Conservation (phyloP, 2,113 vertebrate species). For the Tichodroma muraria region DNA sequence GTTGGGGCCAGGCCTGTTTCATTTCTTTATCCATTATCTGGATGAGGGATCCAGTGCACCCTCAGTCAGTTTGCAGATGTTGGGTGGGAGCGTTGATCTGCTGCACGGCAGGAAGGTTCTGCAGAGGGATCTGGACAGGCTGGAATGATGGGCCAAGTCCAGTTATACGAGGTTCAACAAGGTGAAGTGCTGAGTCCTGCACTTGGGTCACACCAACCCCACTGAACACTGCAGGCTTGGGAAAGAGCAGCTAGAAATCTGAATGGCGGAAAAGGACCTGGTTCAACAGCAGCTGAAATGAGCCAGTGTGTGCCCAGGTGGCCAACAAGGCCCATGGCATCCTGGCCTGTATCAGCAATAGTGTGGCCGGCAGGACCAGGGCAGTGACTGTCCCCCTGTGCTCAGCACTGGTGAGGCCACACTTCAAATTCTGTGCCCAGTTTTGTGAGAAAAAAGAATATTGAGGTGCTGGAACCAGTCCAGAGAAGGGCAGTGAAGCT, state of each 20-base stretch:
- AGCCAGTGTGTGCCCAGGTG: background rate
- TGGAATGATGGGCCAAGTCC: background rate
- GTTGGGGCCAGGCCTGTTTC: background rate
- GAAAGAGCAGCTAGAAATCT: background rate
- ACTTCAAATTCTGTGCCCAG: background rate
- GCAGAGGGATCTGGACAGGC: background rate
- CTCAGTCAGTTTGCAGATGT: background rate
- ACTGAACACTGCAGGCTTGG: background rate
- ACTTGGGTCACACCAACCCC: background rate
- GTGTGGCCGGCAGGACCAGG: background rate
- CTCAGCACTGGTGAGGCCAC: background rate
- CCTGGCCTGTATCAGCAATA: background rate
- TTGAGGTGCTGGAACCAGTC: fast-evolving
- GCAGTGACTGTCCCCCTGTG: fast-evolving
- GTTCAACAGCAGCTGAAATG: background rate
- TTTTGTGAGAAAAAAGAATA: background rate
- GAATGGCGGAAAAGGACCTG: background rate
- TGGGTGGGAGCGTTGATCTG: background rate
- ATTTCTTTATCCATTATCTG: background rate
- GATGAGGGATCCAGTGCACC: fast-evolving
- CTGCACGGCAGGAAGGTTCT: background rate
- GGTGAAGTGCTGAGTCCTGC: background rate
- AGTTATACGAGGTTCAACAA: background rate
- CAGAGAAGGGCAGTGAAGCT: background rate
- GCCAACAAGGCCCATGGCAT: background rate